Conservation (phyloP, 1,140 invertebrate species). For the Apis dorsata region DNA sequence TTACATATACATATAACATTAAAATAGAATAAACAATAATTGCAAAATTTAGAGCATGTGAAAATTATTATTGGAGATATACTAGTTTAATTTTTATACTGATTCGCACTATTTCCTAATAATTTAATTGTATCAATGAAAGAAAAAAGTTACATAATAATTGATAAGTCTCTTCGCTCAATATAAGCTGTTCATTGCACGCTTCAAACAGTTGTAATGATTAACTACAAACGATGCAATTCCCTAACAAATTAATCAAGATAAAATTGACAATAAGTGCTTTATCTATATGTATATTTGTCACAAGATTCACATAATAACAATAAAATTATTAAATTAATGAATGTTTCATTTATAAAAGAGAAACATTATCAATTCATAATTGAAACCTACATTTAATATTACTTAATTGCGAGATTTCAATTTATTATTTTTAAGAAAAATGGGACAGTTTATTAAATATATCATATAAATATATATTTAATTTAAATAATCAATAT, state of each 20-base stretch:
- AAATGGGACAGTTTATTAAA: too few species aligned
- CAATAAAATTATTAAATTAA: neutral
- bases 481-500: neutral
- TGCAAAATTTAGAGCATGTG: neutral
- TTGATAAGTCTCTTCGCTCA: slow-evolving; percentile 13
- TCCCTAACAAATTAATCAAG: slow-evolving; percentile 35
- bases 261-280: slow-evolving; percentile 24
- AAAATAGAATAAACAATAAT: neutral
- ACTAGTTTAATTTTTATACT: neutral
- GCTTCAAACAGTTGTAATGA: neutral
- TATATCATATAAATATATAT: neutral
- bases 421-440: neutral
- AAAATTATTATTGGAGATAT: neutral
- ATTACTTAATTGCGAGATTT: neutral
- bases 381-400: neutral
- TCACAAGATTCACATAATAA: neutral
- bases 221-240: neutral
- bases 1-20: neutral
- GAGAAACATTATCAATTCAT: neutral
- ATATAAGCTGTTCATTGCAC: neutral
- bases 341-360: neutral
- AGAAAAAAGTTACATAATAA: slow-evolving; percentile 17
- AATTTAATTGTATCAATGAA: slow-evolving; percentile 28
- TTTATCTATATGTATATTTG: neutral
- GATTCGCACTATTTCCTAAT: neutral